Base-by-base conservation (phyloP, 2,113 vertebrate species). In the Lepisosteus osseus region DNA sequence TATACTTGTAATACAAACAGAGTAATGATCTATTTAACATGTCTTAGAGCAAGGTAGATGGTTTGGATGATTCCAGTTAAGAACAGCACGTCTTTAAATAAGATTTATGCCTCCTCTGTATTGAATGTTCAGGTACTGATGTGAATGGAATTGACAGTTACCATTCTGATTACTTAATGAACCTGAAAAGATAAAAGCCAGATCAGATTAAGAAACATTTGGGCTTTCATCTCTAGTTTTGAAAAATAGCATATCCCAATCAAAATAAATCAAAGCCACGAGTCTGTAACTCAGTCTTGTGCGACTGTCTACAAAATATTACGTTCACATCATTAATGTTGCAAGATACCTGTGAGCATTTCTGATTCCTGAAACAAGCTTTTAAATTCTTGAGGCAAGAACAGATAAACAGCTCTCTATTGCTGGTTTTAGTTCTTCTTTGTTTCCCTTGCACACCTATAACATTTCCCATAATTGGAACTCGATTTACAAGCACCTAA, bases 311-410 rank as follows among this genome's bases (percentile, higher is more conserved):
- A 65, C 70, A 57, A 41, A 41, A 61, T 51, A 44, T 42, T 12
- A 47, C 11, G 41, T 54, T 43, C 12, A 67, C 55, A 67, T 67
- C 51, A 65, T 57, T 72, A 67, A 72, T 72, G 64, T 41, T 57
- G 44, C 67, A 59, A 72, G 66, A 51, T 63, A 43, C 6, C 55
- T 72, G 71, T 43, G 55, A 29, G 51, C 67, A 72, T 72, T 67
- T 72, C 54, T 61, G 54, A 61, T 2, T 43, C 54, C 56, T 51
- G 15, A 42, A 66, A 55, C 59, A 61, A 15, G 54, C 44, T 7
- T 45, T 72, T 72, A 72, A 72, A 67, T 47, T 67, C 61, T 61
- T 43, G 9, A 64, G 17, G 62, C 29, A 65, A 29, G 40, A n/a
- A 63, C 42, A 67, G 64, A 61, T 61, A 72, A 67, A 72, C 55